A percentile compares a stretch with the other conserved stretches of the same genome.
phyloP scores from a whole-genome alignment of 2,797 vertebrate species.

The Rhabdomys pumilio region DNA sequence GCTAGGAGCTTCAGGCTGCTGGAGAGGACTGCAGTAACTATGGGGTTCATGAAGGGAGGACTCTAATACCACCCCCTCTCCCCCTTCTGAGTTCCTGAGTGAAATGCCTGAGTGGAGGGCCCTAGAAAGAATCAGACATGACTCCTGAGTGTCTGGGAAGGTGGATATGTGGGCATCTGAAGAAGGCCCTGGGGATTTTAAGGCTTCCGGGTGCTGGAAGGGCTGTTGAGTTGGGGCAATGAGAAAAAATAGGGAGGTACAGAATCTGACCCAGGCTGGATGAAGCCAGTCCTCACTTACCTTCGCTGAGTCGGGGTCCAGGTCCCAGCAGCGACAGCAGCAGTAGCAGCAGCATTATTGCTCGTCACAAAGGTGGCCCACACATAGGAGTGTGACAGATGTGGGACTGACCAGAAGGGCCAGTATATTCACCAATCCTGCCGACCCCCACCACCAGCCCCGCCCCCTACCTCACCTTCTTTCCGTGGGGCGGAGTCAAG shows the following conservation, averaged over 20 bases:
- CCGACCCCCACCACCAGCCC: not conserved
- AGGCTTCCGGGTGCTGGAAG: not conserved
- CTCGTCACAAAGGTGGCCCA: not conserved
- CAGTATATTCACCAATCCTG: not conserved
- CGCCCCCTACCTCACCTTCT: slow-evolving; percentile 46
- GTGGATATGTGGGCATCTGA: too few species aligned
- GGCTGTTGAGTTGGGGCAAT: not conserved
- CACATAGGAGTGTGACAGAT: slow-evolving; percentile 9
- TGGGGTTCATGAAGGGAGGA: not conserved
- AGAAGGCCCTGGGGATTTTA: not conserved
- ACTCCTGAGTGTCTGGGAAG: not conserved
- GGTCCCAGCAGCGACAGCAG: slow-evolving; percentile 21
- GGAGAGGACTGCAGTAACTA: not conserved
- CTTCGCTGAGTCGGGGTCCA: not conserved
- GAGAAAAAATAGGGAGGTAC: not conserved
- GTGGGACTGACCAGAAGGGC: not conserved
- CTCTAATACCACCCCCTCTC: not conserved
- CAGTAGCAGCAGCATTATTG: slow-evolving; percentile 32
- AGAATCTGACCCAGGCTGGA: not conserved
- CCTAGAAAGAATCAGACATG: not conserved
- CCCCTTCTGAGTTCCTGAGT: not conserved
- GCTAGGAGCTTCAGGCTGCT: not conserved
- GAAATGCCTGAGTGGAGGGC: not conserved
- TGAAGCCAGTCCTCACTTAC: slow-evolving; percentile 70
- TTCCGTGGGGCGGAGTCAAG: slow-evolving; percentile 31